A percentile compares a stretch with the other conserved stretches of the same genome.
Evolutionary conservation across 2,888 invertebrate species (phyloP).

Genomic region (Dascillus cervinus): DNA sequence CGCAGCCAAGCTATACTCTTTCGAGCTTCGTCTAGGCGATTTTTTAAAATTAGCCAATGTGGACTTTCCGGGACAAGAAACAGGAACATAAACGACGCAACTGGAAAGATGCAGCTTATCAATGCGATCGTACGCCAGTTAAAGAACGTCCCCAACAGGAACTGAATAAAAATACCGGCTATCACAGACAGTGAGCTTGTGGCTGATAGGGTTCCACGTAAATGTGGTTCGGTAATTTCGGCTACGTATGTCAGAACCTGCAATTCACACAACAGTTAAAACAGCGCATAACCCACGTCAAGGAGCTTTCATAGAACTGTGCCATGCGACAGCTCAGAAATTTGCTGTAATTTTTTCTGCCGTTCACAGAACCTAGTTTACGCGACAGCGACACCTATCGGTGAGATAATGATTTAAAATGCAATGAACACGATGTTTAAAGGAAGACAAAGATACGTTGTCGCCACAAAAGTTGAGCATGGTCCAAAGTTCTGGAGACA

Average conservation of each 20-base stretch:
- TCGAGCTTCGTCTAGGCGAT: constrained; percentile 57
- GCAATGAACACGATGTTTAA: too few species aligned
- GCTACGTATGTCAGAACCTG: constrained; percentile 77
- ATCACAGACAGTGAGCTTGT: constrained; percentile 71
- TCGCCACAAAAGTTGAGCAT: too few species aligned
- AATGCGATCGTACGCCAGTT: constrained; percentile 66
- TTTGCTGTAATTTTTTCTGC: too few species aligned
- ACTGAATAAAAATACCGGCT: constrained; percentile 67
- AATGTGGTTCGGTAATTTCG: constrained; percentile 73
- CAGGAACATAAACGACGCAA: constrained; percentile 55
- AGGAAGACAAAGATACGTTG: too few species aligned
- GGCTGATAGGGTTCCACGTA: constrained; percentile 66
- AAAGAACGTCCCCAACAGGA: constrained; percentile 62
- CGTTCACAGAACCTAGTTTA: too few species aligned
- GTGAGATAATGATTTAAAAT: too few species aligned
- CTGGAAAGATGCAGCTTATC: constrained; percentile 58
- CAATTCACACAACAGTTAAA: too few species aligned
- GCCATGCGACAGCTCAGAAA: too few species aligned
- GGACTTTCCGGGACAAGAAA: constrained; percentile 76
- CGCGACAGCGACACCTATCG: too few species aligned
- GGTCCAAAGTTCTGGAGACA: too few species aligned
- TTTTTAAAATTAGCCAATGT: constrained; percentile 67
- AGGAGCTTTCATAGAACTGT: too few species aligned
- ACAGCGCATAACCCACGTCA: too few species aligned
- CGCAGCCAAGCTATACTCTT: constrained; percentile 68